Conservation (phyloP, 2,888 invertebrate species). For the Idaea straminata region DNA sequence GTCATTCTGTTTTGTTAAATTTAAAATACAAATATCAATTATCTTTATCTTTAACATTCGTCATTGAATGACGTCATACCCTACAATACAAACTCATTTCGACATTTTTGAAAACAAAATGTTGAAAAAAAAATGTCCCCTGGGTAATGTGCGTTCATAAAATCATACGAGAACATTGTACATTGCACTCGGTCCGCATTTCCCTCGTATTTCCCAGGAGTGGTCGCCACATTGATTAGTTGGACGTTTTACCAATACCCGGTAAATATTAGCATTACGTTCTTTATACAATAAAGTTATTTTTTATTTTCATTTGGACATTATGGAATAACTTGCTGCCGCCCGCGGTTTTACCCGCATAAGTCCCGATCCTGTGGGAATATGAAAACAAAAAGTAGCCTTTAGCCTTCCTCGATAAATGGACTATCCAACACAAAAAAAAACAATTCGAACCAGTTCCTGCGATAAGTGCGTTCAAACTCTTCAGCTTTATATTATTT, state of each 20-base stretch:
- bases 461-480: too few species aligned
- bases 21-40: too few species aligned
- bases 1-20: too few species aligned
- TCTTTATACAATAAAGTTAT: not conserved
- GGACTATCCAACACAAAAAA: too few species aligned
- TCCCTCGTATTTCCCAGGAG: not conserved
- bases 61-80: not conserved
- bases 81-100: not conserved
- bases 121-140: not conserved
- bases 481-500: too few species aligned
- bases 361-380: too few species aligned
- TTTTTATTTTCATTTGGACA: not conserved
- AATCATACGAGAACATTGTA: constrained; percentile 1
- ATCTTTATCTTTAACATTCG: not conserved
- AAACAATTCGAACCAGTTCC: too few species aligned
- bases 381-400: too few species aligned
- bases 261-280: not conserved
- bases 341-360: too few species aligned
- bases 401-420: too few species aligned
- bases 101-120: not conserved
- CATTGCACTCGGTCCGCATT: constrained; percentile 2
- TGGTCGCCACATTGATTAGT: not conserved
- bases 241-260: not conserved
- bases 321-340: not conserved
- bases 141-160: constrained; percentile 3